phyloP scores from a whole-genome alignment of 2,797 vertebrate species.

The Trematocara caparti region DNA sequence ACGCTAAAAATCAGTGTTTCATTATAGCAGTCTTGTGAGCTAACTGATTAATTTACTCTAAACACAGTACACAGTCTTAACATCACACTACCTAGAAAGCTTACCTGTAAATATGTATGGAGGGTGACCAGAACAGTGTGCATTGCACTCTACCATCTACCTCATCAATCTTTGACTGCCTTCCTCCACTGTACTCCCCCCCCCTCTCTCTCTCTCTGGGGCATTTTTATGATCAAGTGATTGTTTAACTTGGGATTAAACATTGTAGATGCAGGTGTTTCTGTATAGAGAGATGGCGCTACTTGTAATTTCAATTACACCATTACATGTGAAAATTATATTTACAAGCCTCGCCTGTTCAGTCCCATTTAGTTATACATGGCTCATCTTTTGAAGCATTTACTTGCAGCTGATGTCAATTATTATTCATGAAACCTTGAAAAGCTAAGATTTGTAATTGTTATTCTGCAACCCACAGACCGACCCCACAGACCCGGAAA shows the following conservation, averaged over 20 bases:
- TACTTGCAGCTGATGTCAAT: background rate
- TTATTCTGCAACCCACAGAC: background rate
- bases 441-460: background rate
- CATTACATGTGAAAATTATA: background rate
- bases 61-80: background rate
- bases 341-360: background rate
- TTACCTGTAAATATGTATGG: background rate
- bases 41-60: background rate
- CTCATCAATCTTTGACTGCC: slow-evolving; percentile 15
- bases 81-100: background rate
- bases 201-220: background rate
- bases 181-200: background rate
- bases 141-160: background rate
- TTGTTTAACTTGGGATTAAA: background rate
- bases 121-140: background rate
- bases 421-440: background rate
- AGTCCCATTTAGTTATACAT: background rate
- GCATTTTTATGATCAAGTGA: background rate
- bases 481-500: background rate
- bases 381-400: background rate
- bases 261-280: background rate
- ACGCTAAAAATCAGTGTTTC: background rate
- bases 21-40: background rate
- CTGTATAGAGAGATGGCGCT: background rate
- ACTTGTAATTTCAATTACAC: background rate